phyloP scores from a whole-genome alignment of 2,888 invertebrate genomes.

The Oscheius sp. region DNA sequence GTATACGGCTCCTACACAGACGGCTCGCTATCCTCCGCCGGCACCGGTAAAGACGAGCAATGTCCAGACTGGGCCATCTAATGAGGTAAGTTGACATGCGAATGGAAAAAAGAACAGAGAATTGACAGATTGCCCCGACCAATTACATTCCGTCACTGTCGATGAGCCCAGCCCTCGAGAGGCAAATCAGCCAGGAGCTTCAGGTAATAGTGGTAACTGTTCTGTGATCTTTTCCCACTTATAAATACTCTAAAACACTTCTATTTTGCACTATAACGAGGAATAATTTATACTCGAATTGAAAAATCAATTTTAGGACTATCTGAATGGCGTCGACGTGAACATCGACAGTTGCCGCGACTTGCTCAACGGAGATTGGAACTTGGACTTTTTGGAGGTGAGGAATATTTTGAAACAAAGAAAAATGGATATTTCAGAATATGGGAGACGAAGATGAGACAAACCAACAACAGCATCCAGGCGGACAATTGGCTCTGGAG shows the following conservation, averaged over 20 bases:
- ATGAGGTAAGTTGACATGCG: neutral
- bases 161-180: slow-evolving; percentile 50
- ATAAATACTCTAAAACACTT: slow-evolving; percentile 1
- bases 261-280: neutral
- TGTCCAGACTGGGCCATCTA: neutral
- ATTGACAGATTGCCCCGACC: slow-evolving; percentile 2
- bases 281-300: neutral
- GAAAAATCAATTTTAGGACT: slow-evolving; percentile 49
- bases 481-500: slow-evolving; percentile 29
- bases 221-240: slow-evolving; percentile 1
- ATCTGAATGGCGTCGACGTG: slow-evolving; percentile 59
- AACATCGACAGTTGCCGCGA: slow-evolving; percentile 61
- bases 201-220: slow-evolving; percentile 34
- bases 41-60: neutral
- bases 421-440: slow-evolving; percentile 17
- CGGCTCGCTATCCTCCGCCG: neutral
- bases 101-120: too few species aligned
- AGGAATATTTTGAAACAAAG: neutral
- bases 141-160: slow-evolving; percentile 43
- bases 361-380: slow-evolving; percentile 51
- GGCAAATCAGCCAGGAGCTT: slow-evolving; percentile 52
- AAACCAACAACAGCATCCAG: neutral
- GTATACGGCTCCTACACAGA: neutral
- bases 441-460: slow-evolving; percentile 13
- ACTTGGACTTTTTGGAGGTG: slow-evolving; percentile 44